Evolutionary conservation across 2,113 vertebrate genomes (phyloP).

Genomic region (Plecotus auritus): DNA sequence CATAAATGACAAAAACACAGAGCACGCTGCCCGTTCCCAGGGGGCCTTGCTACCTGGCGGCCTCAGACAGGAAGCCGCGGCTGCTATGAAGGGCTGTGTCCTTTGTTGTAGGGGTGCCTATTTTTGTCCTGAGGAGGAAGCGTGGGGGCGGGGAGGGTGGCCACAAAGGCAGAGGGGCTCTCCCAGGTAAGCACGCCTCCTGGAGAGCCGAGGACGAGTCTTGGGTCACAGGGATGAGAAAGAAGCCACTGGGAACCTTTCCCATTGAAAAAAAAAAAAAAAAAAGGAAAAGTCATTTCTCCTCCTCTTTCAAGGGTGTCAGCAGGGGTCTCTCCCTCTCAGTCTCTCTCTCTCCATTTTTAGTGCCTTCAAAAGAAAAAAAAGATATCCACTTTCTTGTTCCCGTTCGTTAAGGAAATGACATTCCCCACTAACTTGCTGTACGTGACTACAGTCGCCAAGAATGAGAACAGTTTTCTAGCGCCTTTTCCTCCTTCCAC

Average conservation of each 20-base stretch:
- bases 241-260: background rate
- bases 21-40: constrained; percentile 16
- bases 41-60: constrained; percentile 75
- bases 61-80: constrained; percentile 76
- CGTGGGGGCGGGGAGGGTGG: background rate
- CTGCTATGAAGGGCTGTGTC: constrained; percentile 73
- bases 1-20: constrained; percentile 1
- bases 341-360: background rate
- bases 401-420: constrained; percentile 42
- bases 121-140: constrained; percentile 82
- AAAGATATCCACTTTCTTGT: background rate
- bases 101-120: constrained; percentile 76
- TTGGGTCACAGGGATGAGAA: background rate
- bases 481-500: background rate
- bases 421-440: background rate
- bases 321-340: background rate
- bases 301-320: background rate
- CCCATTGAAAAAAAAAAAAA: background rate
- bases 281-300: background rate
- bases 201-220: background rate
- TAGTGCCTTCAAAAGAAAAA: constrained; percentile 2
- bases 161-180: background rate
- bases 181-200: constrained; percentile 50
- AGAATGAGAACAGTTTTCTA: background rate
- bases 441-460: background rate